Evolutionary conservation across 2,888 invertebrate species (phyloP), one percentile per base, ranked within the genome.

Genomic region (Idaea dimidiata): DNA sequence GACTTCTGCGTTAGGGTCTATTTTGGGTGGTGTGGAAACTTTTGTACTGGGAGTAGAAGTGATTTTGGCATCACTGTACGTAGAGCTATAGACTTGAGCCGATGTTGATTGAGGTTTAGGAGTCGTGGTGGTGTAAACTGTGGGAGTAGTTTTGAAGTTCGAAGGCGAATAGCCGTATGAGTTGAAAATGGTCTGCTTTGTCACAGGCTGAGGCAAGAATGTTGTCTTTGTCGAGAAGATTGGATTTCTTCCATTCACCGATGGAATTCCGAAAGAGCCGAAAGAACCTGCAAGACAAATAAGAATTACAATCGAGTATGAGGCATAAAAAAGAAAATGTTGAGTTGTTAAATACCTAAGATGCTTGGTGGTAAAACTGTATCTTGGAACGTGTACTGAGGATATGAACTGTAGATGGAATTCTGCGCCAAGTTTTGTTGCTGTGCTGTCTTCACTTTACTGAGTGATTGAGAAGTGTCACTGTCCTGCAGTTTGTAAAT

Each of bases 261-360:
- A 87, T 59, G 94, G 93, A 64, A 94, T 86, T n/a, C 94, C 94
- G 70, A 93, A 94, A 16, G 93, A 89, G 72, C 93, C 93, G 78
- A 94, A 94, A 62, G 94, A 91, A 68, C 94, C 95, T 84, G 85
- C 53, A 86, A 86, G 17, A 58, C 64, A n/a, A 66, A 10, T 43
- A 2, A 43, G 8, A 14, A 43, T 43, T 43, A 8, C 43, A 43
- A 43, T 43, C 43, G 14, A 43, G 43, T 43, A 43, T 33, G 7
- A 43, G 14, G 10, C 6, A n/a, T 59, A n/a, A 58, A 8, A 16
- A 54, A 54, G 0, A 31, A 14, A 57, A 17, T 31, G 16, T n/a
- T 58, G 1, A 16, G 17, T n/a, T 60, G 69, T 77, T 82, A 24
- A 24, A 24, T 81, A 86, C 93, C 93, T 85, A 93, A 81, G 71